Evolutionary conservation across 2,113 vertebrate genomes (phyloP).

Genomic region (Bos indicus): DNA sequence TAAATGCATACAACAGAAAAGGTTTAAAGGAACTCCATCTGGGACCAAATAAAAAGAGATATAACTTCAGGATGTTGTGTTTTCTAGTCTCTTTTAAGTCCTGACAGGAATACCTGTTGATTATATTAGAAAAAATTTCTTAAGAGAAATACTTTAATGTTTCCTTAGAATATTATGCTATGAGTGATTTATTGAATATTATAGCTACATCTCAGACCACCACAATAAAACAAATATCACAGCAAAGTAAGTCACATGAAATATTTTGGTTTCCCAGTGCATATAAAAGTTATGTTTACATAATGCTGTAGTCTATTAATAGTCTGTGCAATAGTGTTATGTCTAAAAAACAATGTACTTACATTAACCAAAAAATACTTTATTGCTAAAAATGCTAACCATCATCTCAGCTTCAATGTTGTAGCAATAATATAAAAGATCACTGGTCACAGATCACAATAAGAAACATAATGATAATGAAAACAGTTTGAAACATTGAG

Average conservation of each 20-base stretch:
- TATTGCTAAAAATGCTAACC: neutral
- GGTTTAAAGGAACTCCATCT: conserved; percentile 20
- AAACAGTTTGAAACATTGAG: neutral
- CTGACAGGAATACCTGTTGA: conserved; percentile 11
- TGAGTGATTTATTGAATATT: neutral
- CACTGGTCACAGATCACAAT: neutral
- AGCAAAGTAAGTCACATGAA: neutral
- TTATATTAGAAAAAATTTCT: conserved; percentile 50
- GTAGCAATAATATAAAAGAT: neutral
- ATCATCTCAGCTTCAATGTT: neutral
- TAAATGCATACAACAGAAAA: conserved; percentile 31
- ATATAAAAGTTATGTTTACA: neutral
- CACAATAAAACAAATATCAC: neutral
- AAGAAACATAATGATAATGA: neutral
- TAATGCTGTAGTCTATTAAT: neutral
- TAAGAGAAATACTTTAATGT: neutral
- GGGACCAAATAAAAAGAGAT: neutral
- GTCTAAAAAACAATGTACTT: neutral
- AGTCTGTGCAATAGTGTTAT: neutral
- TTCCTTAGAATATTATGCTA: neutral
- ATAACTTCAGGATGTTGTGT: conserved; percentile 42
- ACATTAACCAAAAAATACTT: neutral
- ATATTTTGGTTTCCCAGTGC: neutral
- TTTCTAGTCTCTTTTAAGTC: conserved; percentile 49
- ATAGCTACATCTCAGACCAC: neutral